These are phyloP conservation scores for Caloenas nicobarica DNA, from an alignment of 2,113 vertebrate species.

Conservation along the genomic window DNA sequence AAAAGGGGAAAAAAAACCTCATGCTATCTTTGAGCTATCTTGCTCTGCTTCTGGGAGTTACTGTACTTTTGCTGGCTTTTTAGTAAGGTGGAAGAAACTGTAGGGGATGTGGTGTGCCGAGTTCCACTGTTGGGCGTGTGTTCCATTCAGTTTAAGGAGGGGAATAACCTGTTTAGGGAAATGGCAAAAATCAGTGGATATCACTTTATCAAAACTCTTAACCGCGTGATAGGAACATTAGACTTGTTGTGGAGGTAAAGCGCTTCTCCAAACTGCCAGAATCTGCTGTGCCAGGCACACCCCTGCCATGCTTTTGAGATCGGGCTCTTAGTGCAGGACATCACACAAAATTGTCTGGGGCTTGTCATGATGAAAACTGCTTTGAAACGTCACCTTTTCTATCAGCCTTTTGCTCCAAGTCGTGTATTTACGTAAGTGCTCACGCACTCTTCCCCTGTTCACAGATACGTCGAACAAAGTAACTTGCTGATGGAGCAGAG, in stretches of 20 bases:
- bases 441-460: neutral
- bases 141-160: neutral
- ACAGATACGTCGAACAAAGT: constrained; percentile 92
- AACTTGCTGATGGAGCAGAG: constrained; percentile 92
- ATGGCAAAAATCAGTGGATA: neutral
- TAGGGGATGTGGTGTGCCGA: neutral
- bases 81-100: neutral
- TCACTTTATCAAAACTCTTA: neutral
- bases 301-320: neutral
- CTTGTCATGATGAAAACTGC: neutral
- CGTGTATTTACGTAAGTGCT: rapidly evolving
- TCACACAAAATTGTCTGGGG: neutral
- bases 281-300: neutral
- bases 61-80: neutral
- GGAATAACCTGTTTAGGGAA: neutral
- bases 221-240: neutral
- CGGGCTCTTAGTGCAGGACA: neutral
- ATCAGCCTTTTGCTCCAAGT: neutral
- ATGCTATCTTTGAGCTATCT: rapidly evolving
- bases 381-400: neutral
- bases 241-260: neutral
- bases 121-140: neutral
- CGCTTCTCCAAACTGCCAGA: rapidly evolving
- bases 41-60: neutral
- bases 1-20: neutral